phyloP scores from a whole-genome alignment of 2,888 invertebrate genomes.

The Julus scanicus region DNA sequence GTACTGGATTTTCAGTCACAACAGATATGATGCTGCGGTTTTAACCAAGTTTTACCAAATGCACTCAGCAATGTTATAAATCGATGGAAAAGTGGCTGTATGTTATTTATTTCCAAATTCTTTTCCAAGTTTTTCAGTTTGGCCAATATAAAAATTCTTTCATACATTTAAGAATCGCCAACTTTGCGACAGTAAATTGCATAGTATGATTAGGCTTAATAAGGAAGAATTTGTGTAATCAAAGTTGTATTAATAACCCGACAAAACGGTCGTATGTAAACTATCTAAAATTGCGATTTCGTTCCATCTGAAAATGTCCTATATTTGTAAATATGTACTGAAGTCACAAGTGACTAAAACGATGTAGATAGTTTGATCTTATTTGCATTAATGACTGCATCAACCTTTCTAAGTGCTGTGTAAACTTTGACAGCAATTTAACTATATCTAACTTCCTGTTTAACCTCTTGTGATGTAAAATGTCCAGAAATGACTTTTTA shows the following conservation, averaged over 20 bases:
- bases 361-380: constrained; percentile 26
- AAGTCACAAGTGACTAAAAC: not conserved
- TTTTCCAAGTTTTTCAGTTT: not conserved
- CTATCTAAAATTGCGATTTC: not conserved
- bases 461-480: not conserved
- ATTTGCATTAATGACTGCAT: not conserved
- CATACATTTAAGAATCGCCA: not conserved
- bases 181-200: not conserved
- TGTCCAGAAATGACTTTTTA: not conserved
- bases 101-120: not conserved
- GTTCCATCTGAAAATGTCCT: constrained; percentile 19
- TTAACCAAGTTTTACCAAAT: not conserved
- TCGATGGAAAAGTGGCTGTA: not conserved
- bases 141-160: not conserved
- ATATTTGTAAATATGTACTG: constrained; percentile 29
- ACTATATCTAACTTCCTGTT: not conserved
- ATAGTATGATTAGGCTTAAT: not conserved
- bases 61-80: not conserved
- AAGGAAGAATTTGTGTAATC: not conserved
- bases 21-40: not conserved
- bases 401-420: not conserved
- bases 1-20: not conserved
- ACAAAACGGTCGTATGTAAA: not conserved
- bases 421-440: not conserved
- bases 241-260: not conserved